phyloP scores from a whole-genome alignment of 2,113 vertebrate species.

The Brachypteracias leptosomus region DNA sequence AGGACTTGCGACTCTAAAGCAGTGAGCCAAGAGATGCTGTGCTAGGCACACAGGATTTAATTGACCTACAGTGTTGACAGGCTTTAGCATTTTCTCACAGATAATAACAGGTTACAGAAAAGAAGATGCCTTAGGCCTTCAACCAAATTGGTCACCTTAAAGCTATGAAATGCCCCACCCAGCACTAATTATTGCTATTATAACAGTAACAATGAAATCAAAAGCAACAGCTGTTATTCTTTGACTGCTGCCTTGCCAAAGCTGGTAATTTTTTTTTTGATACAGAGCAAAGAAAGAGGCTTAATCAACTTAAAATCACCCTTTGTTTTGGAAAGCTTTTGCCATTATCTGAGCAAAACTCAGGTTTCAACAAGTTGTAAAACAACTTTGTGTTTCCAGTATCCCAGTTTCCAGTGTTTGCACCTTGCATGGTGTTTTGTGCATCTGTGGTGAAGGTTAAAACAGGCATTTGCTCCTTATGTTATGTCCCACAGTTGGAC shows the following conservation, averaged over 20 bases:
- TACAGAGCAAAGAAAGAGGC: neutral
- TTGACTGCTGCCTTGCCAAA: neutral
- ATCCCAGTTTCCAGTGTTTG: neutral
- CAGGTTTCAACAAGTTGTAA: neutral
- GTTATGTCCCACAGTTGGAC: neutral
- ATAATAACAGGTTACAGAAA: constrained; percentile 48
- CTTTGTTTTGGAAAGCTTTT: neutral
- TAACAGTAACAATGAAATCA: constrained; percentile 33
- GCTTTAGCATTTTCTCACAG: constrained; percentile 15
- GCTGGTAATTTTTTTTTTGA: constrained; percentile 1
- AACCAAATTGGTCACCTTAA: constrained; percentile 34
- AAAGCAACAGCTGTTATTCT: constrained; percentile 17
- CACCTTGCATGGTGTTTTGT: neutral
- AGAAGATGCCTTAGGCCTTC: constrained; percentile 20
- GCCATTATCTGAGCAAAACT: neutral
- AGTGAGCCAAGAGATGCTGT: neutral
- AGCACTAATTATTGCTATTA: constrained; percentile 24
- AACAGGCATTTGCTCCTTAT: neutral
- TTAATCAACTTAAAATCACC: neutral
- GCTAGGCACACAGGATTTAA: neutral
- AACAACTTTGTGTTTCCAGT: neutral
- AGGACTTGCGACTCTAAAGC: neutral
- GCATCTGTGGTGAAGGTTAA: neutral
- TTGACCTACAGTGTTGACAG: neutral
- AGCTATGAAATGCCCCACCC: constrained; percentile 35